A percentile compares a stretch with the other conserved stretches of the same genome.
Conservation (phyloP, 1,140 invertebrate genomes). For the Papilio helenus region DNA sequence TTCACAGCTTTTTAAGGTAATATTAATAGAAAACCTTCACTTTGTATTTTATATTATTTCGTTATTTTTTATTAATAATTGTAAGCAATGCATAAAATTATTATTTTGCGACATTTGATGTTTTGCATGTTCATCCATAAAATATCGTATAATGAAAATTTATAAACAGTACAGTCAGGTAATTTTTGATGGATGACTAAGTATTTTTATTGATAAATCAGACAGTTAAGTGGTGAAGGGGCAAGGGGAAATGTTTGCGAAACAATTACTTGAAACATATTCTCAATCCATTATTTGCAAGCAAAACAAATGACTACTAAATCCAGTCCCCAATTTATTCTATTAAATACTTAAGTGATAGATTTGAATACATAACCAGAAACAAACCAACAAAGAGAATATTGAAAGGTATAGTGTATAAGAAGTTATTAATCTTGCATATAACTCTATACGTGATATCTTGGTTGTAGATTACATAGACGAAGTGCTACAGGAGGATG, state of each 20-base stretch:
- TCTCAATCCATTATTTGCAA: neutral
- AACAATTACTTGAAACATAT: neutral
- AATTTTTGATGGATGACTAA: neutral
- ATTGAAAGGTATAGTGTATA: too few relatives aligned
- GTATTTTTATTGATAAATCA: neutral
- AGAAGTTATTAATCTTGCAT: too few relatives aligned
- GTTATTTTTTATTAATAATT: neutral
- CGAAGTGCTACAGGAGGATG: slow-evolving; percentile 89
- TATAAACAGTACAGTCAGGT: neutral
- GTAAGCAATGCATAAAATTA: slow-evolving; percentile 10
- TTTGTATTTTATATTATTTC: slow-evolving; percentile 9
- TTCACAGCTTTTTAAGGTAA: slow-evolving; percentile 21
- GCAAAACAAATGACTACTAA: neutral
- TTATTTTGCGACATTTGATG: slow-evolving; percentile 31
- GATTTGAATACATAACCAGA: too few relatives aligned
- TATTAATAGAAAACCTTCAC: slow-evolving; percentile 11
- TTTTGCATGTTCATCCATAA: slow-evolving; percentile 42
- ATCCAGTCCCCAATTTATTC: neutral
- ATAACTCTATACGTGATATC: neutral
- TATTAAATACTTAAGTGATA: too few relatives aligned
- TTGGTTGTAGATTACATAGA: slow-evolving; percentile 89
- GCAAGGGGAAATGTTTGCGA: neutral
- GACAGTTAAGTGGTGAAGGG: neutral
- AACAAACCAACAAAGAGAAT: too few relatives aligned
- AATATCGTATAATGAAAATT: neutral